Evolutionary conservation across 2,797 vertebrate genomes (phyloP), one percentile per base, ranked within the genome.

Genomic region (Halcyon badia): DNA sequence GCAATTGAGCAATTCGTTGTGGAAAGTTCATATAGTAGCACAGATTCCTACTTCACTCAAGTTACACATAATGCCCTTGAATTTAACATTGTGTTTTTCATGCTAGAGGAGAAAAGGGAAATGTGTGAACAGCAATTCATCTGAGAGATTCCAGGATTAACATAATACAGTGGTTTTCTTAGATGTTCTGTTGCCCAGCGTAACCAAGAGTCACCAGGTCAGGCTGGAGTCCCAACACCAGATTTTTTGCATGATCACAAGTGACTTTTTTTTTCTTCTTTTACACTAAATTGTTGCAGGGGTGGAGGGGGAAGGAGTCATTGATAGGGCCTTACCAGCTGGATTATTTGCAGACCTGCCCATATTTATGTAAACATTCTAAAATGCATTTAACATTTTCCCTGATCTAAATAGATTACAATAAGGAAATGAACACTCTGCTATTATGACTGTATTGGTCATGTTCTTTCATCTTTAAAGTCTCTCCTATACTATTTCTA

Each of bases 401-500:
- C 31, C 80, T 61, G 87, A 86, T 21, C 86, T 68, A 83, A 94
- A 69, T 14, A 81, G 54, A 52, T 73, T 10, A 28, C 31, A 88
- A 9, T 30, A 20, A 92, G 56, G 2, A 68, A 86, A 44, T 0
- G 1, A 89, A 52, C 28, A 20, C 30, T 1, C 14, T 24, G 61
- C 46, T 86, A 14, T 81, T 82, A 65, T 76, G 54, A 60, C 60
- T 25, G 20, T 39, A 9, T 37, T 35, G 65, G 33, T 28, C 48
- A 6, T 16, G 44, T 94, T 82, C 83, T 42, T 72, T 78, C 81
- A 93, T n/a, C 82, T 87, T 78, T 65, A 49, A 89, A 81, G 41
- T 65, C 31, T 93, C 7, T 94, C 76, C 91, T 80, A 11, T 10
- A 22, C 56, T 68, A 10, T 91, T 94, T 75, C 93, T 42, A 82